phyloP scores from a whole-genome alignment of 2,113 vertebrate species.

The Sorex araneus region DNA sequence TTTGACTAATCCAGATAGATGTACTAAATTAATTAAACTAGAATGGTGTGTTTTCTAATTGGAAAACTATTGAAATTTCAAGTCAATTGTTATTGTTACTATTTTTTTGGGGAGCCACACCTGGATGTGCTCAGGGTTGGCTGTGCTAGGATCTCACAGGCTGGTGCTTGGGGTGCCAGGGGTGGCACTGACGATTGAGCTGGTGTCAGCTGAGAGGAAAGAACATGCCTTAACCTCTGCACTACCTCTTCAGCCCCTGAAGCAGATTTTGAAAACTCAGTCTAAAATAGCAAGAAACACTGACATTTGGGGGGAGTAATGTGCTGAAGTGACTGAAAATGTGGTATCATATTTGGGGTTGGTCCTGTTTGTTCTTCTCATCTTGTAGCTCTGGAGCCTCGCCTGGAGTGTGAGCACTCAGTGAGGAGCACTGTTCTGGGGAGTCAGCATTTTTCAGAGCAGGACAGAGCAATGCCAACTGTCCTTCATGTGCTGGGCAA shows the following conservation, averaged over 20 bases:
- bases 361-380: not conserved
- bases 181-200: not conserved
- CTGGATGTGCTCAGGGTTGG: not conserved
- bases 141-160: not conserved
- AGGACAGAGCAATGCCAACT: no score
- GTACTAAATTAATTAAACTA: not conserved
- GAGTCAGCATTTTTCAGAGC: rapidly evolving
- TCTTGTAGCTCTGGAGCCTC: not conserved
- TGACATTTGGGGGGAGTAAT: not conserved
- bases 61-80: not conserved
- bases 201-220: not conserved
- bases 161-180: no score
- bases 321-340: not conserved
- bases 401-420: not conserved
- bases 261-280: not conserved
- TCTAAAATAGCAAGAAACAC: not conserved
- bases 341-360: not conserved
- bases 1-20: not conserved
- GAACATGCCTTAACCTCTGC: no score
- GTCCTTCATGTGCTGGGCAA: no score
- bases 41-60: not conserved
- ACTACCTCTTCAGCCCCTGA: not conserved
- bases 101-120: not conserved
- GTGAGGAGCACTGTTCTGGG: no score
- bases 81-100: not conserved